Evolutionary conservation across 2,888 invertebrate genomes (phyloP).

Genomic region (Torymus aiolomorphi): DNA sequence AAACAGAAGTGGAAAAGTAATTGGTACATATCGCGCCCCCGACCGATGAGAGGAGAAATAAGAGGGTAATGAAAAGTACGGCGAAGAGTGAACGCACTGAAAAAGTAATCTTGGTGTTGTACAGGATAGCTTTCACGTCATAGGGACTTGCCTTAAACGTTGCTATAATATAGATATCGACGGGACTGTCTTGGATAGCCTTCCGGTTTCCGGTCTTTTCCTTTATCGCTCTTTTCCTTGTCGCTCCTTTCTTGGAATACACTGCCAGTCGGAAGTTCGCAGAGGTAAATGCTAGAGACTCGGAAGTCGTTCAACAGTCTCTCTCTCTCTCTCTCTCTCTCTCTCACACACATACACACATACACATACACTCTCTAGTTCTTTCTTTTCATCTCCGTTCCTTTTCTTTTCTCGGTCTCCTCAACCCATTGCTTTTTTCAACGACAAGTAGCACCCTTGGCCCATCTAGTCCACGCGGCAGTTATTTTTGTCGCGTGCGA

Average conservation of each 20-base stretch:
- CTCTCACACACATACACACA: too few species aligned
- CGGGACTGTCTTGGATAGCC: slow-evolving; percentile 5
- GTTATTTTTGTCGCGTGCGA: slow-evolving; percentile 19
- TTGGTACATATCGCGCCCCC: too few species aligned
- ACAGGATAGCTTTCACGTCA: too few species aligned
- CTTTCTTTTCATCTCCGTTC: background rate
- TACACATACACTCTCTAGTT: too few species aligned
- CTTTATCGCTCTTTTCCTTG: background rate
- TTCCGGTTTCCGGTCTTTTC: slow-evolving; percentile 15
- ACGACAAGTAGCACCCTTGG: background rate
- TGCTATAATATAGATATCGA: slow-evolving; percentile 10
- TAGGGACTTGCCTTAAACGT: background rate
- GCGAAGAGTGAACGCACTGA: too few species aligned
- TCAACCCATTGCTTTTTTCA: slow-evolving; percentile 16
- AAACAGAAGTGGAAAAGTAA: too few species aligned
- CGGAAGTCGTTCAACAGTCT: background rate
- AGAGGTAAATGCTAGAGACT: background rate
- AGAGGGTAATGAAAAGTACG: too few species aligned
- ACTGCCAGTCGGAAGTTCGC: slow-evolving; percentile 10
- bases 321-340: background rate
- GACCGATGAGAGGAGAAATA: too few species aligned
- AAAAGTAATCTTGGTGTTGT: too few species aligned
- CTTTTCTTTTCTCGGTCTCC: background rate
- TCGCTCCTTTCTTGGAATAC: background rate
- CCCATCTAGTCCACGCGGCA: background rate